A percentile compares a stretch with the other conserved stretches of the same genome.
phyloP scores from a whole-genome alignment of 2,888 invertebrate genomes.

The Callimorpha dominula region DNA sequence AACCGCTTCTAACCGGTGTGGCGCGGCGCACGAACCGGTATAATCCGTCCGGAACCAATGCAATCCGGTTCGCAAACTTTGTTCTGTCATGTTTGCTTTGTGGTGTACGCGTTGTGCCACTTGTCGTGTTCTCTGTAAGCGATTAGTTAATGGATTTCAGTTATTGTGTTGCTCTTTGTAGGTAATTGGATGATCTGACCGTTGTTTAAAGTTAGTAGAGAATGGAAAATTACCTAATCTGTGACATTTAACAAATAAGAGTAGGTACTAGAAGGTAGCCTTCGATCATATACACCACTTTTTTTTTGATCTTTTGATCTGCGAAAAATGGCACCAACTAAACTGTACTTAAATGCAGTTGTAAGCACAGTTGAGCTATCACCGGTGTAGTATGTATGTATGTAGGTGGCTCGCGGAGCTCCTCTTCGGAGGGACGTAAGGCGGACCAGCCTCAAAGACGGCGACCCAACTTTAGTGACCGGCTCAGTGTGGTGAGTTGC shows the following conservation, averaged over 20 bases:
- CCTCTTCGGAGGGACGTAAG: too few relatives aligned
- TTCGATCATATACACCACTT: too few relatives aligned
- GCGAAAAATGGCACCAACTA: too few relatives aligned
- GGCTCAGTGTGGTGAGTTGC: too few relatives aligned
- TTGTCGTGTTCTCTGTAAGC: constrained; percentile 61
- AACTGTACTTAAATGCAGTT: too few relatives aligned
- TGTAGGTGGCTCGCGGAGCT: too few relatives aligned
- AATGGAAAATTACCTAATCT: not conserved
- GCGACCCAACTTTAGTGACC: too few relatives aligned
- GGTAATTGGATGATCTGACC: constrained; percentile 33
- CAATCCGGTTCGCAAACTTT: constrained; percentile 80
- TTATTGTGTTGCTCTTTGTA: constrained; percentile 48
- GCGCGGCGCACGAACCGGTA: constrained; percentile 50
- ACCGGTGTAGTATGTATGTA: too few relatives aligned
- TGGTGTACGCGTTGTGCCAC: constrained; percentile 72
- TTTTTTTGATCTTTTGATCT: too few relatives aligned
- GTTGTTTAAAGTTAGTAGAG: constrained; percentile 5
- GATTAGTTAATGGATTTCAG: constrained; percentile 63
- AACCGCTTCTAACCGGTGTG: constrained; percentile 58
- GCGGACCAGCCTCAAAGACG: too few relatives aligned
- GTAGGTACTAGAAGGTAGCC: not conserved
- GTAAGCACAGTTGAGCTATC: too few relatives aligned
- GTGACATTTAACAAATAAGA: not conserved
- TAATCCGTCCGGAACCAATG: constrained; percentile 70
- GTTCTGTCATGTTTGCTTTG: constrained; percentile 76